Evolutionary conservation across 2,888 invertebrate genomes (phyloP).

Genomic region (Cryptus armator): DNA sequence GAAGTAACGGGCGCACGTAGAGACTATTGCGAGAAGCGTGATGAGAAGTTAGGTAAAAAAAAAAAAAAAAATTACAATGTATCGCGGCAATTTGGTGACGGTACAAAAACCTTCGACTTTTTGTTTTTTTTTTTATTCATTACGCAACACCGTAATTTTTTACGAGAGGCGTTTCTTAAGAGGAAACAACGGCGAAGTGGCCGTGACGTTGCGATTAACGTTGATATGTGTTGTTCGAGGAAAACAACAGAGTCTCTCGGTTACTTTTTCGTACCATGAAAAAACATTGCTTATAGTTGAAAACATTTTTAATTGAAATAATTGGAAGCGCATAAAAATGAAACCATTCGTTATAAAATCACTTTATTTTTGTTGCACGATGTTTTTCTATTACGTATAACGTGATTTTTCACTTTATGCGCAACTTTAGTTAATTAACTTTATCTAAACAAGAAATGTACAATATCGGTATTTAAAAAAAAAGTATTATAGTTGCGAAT

Average conservation of each 20-base stretch:
- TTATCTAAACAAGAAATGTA: too few species aligned
- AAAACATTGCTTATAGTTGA: not conserved
- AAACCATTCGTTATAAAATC: too few species aligned
- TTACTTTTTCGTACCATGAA: not conserved
- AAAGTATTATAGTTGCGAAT: too few species aligned
- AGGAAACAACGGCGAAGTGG: not conserved
- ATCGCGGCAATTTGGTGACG: not conserved
- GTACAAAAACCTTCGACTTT: not conserved
- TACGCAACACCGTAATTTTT: not conserved
- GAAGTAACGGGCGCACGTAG: not conserved
- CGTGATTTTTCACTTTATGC: too few species aligned
- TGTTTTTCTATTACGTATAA: too few species aligned
- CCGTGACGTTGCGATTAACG: not conserved
- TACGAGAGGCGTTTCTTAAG: not conserved
- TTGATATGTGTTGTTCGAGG: not conserved
- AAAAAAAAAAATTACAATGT: not conserved
- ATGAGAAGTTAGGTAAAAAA: not conserved
- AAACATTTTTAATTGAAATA: not conserved
- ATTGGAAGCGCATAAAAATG: not conserved
- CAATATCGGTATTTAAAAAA: too few species aligned
- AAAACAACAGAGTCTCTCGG: not conserved
- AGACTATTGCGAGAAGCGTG: too few species aligned
- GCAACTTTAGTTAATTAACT: too few species aligned
- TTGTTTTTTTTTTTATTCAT: not conserved
- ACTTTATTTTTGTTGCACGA: too few species aligned